Evolutionary conservation across 2,113 vertebrate species (phyloP), one percentile per base, ranked within the genome.

Genomic region (Typhlomys cinereus): DNA sequence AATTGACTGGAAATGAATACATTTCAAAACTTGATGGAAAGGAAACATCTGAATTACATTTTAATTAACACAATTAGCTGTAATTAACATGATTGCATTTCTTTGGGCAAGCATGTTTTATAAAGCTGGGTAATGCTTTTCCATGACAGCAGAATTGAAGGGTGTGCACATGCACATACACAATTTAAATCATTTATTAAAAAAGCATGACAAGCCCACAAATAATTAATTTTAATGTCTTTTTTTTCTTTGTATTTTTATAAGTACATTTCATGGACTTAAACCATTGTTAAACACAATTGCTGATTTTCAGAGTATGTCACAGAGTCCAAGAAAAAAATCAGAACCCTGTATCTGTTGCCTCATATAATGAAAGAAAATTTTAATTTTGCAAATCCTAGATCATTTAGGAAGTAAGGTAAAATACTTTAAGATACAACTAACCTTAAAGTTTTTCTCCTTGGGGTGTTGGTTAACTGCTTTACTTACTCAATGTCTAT

Each of bases 191-290:
- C 23, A 79, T n/a, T 86, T 85, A 66, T 89, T 52, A 86, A 93
- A 79, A 88, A 85, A 84, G 18, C 46, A 89, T 10, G 54, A 39
- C 29, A 81, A 78, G 23, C 20, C 9, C 39, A 74, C 50, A 20
- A 89, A 48, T 94, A 54, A 80, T 73, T 7, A 3, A 71, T 71
- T 93, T 86, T 14, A 71, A 5, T 44, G 44, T 86, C 92, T 89
- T 83, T 64, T 71, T 91, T 94, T 69, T 70, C 59, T 84, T 91
- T 88, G 23, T 82, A 44, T 90, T 93, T 96, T 93, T 34, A 82
- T 71, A 66, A 80, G 7, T 29, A 50, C 1, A 89, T 61, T 21
- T 85, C 29, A 59, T 71, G 73, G 29, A 75, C 10, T 86, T 92
- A 90, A 86, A 83, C 41, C 39, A 67, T 27, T 81, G 36, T 74